Evolutionary conservation across 2,888 invertebrate genomes (phyloP).

Genomic region (Cheilosia urbana): DNA sequence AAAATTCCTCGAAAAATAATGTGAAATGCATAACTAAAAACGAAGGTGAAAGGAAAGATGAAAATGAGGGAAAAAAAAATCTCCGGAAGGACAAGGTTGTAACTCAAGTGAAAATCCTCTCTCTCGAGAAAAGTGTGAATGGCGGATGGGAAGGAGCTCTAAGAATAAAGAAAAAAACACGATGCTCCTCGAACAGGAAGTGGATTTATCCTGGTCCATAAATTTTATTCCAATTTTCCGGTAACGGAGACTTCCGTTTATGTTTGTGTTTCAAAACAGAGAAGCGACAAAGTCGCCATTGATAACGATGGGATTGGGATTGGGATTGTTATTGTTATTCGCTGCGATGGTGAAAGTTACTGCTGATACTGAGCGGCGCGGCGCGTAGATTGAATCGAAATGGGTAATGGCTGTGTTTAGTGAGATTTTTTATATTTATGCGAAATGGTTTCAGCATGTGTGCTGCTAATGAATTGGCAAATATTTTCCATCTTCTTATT

Average conservation of each 20-base stretch:
- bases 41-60: slow-evolving; percentile 43
- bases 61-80: slow-evolving; percentile 20
- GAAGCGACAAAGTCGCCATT: background rate
- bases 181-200: slow-evolving; percentile 64
- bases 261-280: slow-evolving; percentile 22
- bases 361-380: slow-evolving; percentile 8
- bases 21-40: slow-evolving; percentile 48
- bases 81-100: slow-evolving; percentile 72
- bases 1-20: slow-evolving; percentile 26
- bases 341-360: background rate
- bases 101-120: slow-evolving; percentile 60
- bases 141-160: slow-evolving; percentile 7
- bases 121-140: slow-evolving; percentile 17
- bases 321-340: too few species aligned
- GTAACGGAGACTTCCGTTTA: slow-evolving; percentile 77
- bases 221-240: slow-evolving; percentile 78
- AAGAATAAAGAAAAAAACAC: slow-evolving; percentile 47
- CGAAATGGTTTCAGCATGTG: too few species aligned
- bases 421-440: too few species aligned
- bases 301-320: slow-evolving; percentile 2
- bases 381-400: too few species aligned
- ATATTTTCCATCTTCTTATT: too few species aligned
- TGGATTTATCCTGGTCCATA: slow-evolving; percentile 78
- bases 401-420: too few species aligned
- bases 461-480: too few species aligned